phyloP scores from a whole-genome alignment of 2,888 invertebrate species.

The Drosophila putrida region DNA sequence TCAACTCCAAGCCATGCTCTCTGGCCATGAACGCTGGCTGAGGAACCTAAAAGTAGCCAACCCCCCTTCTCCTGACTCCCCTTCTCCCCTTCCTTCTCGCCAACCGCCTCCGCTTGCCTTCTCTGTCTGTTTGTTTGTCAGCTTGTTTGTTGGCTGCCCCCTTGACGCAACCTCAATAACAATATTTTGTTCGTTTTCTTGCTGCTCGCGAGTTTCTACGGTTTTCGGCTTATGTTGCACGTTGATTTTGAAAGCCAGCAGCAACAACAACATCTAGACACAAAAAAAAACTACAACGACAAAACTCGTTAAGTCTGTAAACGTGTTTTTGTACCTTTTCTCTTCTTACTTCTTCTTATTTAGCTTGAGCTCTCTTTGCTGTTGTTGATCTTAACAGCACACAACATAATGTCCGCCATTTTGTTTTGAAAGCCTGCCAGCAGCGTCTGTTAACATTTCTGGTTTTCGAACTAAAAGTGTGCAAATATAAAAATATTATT shows the following conservation, averaged over 20 bases:
- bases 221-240: slow-evolving; percentile 57
- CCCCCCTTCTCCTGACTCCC: background rate
- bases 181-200: slow-evolving; percentile 60
- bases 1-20: too few species aligned
- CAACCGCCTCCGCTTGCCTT: background rate
- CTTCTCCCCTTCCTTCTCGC: background rate
- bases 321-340: slow-evolving; percentile 69
- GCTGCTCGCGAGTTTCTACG: slow-evolving; percentile 50
- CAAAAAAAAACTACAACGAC: slow-evolving; percentile 31
- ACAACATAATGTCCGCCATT: slow-evolving; percentile 64
- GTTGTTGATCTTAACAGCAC: slow-evolving; percentile 55
- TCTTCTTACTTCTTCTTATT: slow-evolving; percentile 29
- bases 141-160: slow-evolving; percentile 36
- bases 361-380: slow-evolving; percentile 19
- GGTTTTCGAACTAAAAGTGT: slow-evolving; percentile 53
- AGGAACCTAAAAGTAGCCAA: slow-evolving; percentile 15
- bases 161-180: slow-evolving; percentile 69
- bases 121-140: slow-evolving; percentile 24
- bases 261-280: slow-evolving; percentile 23
- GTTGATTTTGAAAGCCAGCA: slow-evolving; percentile 59
- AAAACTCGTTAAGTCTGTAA: slow-evolving; percentile 73
- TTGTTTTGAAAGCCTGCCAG: slow-evolving; percentile 47
- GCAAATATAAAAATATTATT: too few species aligned
- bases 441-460: slow-evolving; percentile 53
- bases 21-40: slow-evolving; percentile 25